These are phyloP conservation scores for Cherax quadricarinatus DNA, from an alignment of 1,140 invertebrate species.

Conservation along the genomic window DNA sequence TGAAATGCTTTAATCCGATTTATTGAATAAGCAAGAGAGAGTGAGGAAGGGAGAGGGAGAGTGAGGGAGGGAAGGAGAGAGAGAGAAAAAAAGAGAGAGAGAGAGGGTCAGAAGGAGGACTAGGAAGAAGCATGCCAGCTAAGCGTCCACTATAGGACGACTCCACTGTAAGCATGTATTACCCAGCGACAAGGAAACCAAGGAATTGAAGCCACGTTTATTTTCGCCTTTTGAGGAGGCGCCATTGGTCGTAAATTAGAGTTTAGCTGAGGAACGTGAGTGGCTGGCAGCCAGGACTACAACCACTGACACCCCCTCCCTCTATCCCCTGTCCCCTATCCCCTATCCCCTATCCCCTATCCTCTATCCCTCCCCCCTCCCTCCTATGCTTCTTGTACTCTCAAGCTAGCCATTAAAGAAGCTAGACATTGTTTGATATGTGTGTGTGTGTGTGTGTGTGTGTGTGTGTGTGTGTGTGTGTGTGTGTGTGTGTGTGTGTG, in stretches of 20 bases:
- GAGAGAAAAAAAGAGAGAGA: constrained; percentile 3
- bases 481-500: too few species aligned
- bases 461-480: constrained; percentile 11
- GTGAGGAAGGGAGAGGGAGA: background rate
- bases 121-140: background rate
- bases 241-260: constrained; percentile 30
- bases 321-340: background rate
- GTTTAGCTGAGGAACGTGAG: background rate
- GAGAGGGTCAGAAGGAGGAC: background rate
- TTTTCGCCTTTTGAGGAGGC: constrained; percentile 19
- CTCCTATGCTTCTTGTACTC: background rate
- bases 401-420: background rate
- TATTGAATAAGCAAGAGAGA: background rate
- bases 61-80: background rate
- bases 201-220: constrained; percentile 51
- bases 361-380: background rate
- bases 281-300: too few species aligned
- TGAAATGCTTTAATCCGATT: constrained; percentile 52
- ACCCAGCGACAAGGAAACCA: constrained; percentile 27
- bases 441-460: background rate
- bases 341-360: background rate
- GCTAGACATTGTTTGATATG: background rate
- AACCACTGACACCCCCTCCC: background rate
- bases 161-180: constrained; percentile 8
- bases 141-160: background rate